phyloP scores from a whole-genome alignment of 2,113 vertebrate species.

The Aldabrachelys gigantea region DNA sequence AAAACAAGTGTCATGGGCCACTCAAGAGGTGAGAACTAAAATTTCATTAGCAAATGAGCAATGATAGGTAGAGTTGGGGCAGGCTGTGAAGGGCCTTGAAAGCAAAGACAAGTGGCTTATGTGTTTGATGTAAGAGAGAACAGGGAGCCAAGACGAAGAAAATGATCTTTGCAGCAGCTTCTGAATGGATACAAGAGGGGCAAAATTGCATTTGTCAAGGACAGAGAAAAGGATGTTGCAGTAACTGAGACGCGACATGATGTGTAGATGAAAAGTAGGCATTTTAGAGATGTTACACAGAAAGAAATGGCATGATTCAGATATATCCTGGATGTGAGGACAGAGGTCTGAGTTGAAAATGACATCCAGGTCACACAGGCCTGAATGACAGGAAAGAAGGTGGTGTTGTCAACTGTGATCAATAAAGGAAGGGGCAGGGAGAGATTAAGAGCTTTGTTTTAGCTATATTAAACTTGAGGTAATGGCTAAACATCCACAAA shows the following conservation, averaged over 20 bases:
- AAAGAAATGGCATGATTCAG: not conserved
- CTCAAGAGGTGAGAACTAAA: not conserved
- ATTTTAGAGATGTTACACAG: not conserved
- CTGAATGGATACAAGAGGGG: not conserved
- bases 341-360: rapidly evolving
- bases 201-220: not conserved
- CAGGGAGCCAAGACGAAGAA: not conserved
- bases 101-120: not conserved
- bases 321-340: not conserved
- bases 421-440: not conserved
- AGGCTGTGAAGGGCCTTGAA: not conserved
- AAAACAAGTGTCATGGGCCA: not conserved
- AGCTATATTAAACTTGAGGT: not conserved
- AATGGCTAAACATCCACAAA: not conserved
- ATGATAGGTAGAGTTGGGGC: not conserved
- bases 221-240: not conserved
- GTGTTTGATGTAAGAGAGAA: not conserved
- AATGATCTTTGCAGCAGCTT: not conserved
- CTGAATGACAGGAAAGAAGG: not conserved
- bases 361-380: not conserved
- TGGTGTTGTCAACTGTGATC: not conserved
- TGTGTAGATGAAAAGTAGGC: not conserved
- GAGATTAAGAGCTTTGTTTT: not conserved
- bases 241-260: not conserved
- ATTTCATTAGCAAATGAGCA: not conserved